Conservation (phyloP, 2,888 invertebrate species). For the Rosalia funebris region DNA sequence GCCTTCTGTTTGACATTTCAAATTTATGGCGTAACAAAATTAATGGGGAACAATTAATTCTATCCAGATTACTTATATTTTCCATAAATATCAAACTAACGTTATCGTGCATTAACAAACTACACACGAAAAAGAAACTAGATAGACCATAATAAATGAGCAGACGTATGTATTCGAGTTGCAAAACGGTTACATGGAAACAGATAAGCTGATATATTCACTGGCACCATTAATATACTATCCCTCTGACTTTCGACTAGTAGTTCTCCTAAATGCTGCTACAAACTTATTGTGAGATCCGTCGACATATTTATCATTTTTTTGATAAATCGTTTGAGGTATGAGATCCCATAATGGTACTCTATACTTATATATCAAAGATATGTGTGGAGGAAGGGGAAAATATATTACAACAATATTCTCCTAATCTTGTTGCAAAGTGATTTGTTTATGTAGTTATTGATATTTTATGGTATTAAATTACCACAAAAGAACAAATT, state of each 20-base stretch:
- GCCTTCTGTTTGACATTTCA: no score
- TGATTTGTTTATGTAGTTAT: no score
- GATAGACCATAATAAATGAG: not conserved
- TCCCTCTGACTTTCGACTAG: not conserved
- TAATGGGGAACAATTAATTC: no score
- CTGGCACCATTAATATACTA: not conserved
- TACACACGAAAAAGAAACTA: not conserved
- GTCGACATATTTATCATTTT: not conserved
- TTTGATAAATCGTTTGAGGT: not conserved
- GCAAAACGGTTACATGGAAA: not conserved
- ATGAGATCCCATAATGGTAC: no score
- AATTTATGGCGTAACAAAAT: no score
- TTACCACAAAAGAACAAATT: no score
- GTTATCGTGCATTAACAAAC: not conserved
- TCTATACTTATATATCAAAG: no score
- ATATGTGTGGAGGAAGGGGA: no score
- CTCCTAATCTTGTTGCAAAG: no score
- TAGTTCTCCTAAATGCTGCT: not conserved
- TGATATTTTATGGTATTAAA: no score
- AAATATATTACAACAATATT: no score
- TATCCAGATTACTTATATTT: no score
- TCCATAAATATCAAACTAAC: not conserved
- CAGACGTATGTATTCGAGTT: not conserved
- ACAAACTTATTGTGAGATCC: not conserved
- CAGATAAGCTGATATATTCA: slow-evolving; percentile 1